A percentile compares a stretch with the other conserved stretches of the same genome.
Conservation (phyloP, 1,140 invertebrate species). For the Drosophila kanapiae region DNA sequence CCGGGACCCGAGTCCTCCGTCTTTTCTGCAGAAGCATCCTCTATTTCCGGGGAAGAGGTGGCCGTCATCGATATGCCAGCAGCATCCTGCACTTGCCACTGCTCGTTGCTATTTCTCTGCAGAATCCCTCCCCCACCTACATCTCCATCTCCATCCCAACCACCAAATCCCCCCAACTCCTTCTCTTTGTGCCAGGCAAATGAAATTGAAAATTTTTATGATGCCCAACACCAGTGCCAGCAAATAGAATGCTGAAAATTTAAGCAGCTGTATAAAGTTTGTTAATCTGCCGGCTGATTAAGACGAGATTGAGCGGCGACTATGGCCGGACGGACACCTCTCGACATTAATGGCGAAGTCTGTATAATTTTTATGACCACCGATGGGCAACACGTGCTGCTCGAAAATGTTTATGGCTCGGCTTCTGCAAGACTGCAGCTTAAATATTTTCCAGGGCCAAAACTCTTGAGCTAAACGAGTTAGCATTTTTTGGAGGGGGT, state of each 20-base stretch:
- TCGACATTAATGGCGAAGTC: conserved; percentile 59
- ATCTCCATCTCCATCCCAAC: not conserved
- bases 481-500: conserved; percentile 23
- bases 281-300: conserved; percentile 77
- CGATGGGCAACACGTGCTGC: conserved; percentile 55
- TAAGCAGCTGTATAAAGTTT: conserved; percentile 76
- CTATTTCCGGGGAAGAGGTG: conserved; percentile 17
- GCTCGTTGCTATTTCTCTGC: conserved; percentile 9
- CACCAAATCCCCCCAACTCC: not conserved
- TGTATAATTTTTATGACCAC: conserved; percentile 73
- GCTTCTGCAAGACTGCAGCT: conserved; percentile 53
- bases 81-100: conserved; percentile 55
- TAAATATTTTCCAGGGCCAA: conserved; percentile 64
- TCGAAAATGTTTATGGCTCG: conserved; percentile 54
- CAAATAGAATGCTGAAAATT: conserved; percentile 68
- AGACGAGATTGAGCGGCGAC: conserved; percentile 44
- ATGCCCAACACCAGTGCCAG: conserved; percentile 55
- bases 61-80: conserved; percentile 70
- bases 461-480: conserved; percentile 60
- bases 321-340: conserved; percentile 28
- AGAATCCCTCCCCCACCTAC: no score
- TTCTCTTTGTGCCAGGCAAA: conserved; percentile 69
- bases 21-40: conserved; percentile 2
- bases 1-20: conserved; percentile 36
- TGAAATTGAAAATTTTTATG: conserved; percentile 83